These are phyloP conservation scores for Neostethus bicornis DNA, from an alignment of 2,797 vertebrate genomes.

Conservation along the genomic window DNA sequence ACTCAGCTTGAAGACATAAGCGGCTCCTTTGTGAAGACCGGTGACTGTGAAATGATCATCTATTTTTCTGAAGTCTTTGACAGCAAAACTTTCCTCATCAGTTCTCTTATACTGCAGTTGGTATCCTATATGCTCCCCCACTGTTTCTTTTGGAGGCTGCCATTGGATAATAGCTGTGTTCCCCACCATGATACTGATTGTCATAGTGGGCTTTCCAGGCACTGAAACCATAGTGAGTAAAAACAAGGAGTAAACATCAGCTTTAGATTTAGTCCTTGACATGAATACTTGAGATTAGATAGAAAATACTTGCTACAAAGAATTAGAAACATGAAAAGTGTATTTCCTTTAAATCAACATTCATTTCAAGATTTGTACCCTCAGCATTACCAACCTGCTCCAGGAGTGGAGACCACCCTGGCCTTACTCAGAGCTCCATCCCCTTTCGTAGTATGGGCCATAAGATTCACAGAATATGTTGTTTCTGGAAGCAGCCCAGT, in stretches of 20 bases:
- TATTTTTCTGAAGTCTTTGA: constrained; percentile 86
- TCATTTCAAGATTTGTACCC: neutral
- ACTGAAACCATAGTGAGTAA: constrained; percentile 73
- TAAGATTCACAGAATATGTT: constrained; percentile 91
- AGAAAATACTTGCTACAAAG: too few species aligned
- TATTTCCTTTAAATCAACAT: neutral
- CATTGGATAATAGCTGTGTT: constrained; percentile 97
- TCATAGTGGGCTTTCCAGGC: constrained; percentile 93
- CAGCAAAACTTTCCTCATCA: constrained; percentile 86
- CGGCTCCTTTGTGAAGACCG: constrained; percentile 91
- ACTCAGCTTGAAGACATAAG: constrained; percentile 90
- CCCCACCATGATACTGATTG: constrained; percentile 94
- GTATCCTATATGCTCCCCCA: constrained; percentile 93
- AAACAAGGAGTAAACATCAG: neutral
- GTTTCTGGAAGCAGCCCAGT: constrained; percentile 91
- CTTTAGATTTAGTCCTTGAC: neutral
- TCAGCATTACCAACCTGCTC: constrained; percentile 85
- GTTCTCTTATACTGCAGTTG: constrained; percentile 89
- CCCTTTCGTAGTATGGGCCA: constrained; percentile 93
- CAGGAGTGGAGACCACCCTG: constrained; percentile 89
- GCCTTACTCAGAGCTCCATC: constrained; percentile 95
- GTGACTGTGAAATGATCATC: constrained; percentile 94
- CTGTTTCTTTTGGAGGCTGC: constrained; percentile 95
- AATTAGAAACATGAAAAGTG: too few species aligned
- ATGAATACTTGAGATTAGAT: too few species aligned